These are phyloP conservation scores for Metallyticus violacea DNA, from an alignment of 2,888 invertebrate species.

Conservation along the genomic window DNA sequence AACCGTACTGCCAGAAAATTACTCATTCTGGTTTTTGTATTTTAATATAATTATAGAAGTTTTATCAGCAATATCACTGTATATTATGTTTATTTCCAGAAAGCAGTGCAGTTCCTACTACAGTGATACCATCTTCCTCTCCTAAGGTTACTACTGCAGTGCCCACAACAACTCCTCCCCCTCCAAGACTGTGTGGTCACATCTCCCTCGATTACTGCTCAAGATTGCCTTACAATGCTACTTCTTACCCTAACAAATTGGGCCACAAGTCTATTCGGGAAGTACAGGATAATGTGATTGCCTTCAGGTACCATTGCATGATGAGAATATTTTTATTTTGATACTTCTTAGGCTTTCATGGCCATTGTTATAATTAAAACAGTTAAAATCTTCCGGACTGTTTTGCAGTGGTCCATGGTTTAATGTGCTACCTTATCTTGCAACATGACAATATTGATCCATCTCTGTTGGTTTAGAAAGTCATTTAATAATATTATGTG, in stretches of 20 bases:
- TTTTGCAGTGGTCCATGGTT: too few species aligned
- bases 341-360: too few species aligned
- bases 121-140: constrained; percentile 43
- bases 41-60: too few species aligned
- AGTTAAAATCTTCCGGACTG: too few species aligned
- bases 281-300: constrained; percentile 71
- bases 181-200: constrained; percentile 64
- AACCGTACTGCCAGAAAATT: too few species aligned
- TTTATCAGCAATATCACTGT: neutral
- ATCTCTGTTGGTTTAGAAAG: too few species aligned
- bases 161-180: constrained; percentile 56
- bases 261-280: constrained; percentile 64
- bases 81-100: constrained; percentile 19
- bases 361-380: too few species aligned
- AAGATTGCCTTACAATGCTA: constrained; percentile 68
- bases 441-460: too few species aligned
- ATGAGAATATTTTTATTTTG: too few species aligned
- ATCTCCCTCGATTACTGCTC: constrained; percentile 68
- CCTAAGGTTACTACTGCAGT: constrained; percentile 47
- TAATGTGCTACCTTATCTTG: too few species aligned
- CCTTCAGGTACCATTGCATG: constrained; percentile 54
- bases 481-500: too few species aligned
- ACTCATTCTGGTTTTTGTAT: too few species aligned
- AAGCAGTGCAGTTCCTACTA: constrained; percentile 25
- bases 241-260: constrained; percentile 79